Conservation (phyloP, 2,113 vertebrate genomes). For the Anser cygnoides region DNA sequence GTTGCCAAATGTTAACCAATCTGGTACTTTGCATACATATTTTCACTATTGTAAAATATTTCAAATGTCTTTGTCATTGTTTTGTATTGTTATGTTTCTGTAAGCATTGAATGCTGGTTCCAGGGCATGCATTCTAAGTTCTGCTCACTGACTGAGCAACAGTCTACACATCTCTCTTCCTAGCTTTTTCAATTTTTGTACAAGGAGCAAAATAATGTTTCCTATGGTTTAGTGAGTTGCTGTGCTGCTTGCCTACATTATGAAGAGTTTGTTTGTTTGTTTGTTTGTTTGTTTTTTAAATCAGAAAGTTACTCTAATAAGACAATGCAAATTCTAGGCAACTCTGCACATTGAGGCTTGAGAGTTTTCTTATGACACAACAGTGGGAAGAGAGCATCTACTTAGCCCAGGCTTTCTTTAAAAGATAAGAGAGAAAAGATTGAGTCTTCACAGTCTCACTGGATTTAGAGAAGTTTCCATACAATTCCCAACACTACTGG, state of each 20-base stretch:
- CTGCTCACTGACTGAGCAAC: neutral
- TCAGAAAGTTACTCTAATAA: neutral
- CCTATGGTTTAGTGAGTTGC: neutral
- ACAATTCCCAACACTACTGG: neutral
- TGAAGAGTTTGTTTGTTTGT: neutral
- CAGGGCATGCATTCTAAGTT: constrained; percentile 2
- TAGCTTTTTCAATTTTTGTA: neutral
- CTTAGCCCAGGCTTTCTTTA: neutral
- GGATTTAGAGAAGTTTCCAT: neutral
- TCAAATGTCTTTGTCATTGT: neutral
- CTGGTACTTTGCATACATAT: constrained; percentile 39
- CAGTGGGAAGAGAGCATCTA: neutral
- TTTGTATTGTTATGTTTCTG: constrained; percentile 39
- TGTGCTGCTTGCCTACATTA: neutral
- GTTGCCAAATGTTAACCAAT: constrained; percentile 23
- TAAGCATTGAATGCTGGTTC: constrained; percentile 8
- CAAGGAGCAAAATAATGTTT: neutral
- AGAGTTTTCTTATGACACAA: neutral
- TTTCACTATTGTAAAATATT: constrained; percentile 35
- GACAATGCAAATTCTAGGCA: neutral
- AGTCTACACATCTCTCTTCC: neutral
- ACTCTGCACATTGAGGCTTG: neutral
- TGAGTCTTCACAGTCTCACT: neutral
- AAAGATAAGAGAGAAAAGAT: neutral
- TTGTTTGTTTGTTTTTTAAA: too few relatives aligned